Evolutionary conservation across 2,113 vertebrate species (phyloP), one percentile per base, ranked within the genome.

Genomic region (Lasiurus cinereus): DNA sequence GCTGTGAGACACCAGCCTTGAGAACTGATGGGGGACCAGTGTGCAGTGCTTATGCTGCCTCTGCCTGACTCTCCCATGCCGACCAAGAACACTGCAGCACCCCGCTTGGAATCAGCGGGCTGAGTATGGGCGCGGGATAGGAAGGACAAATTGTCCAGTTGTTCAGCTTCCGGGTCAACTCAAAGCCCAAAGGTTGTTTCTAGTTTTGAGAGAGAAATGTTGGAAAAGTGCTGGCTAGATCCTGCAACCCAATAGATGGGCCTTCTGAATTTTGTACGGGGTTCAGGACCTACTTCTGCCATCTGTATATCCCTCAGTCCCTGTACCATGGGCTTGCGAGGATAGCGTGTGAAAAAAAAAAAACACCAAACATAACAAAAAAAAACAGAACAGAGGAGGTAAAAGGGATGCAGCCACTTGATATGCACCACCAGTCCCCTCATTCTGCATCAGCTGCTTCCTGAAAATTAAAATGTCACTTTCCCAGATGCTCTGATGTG

Each of bases 111-210:
- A 43, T 10, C 36, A 27, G 5, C 11, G 27, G 66, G 21, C 39
- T 31, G 18, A 59, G 33, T 4, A 24, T 1, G 4, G 15, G 52
- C 0, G 0, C 43, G 67, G 56, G 59, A 5, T 29, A 18, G 16
- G 31, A 83, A 82, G 74, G 67, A 31, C 14, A 64, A 4, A n/a
- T 14, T 59, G n/a, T 33, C 72, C 39, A 73, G 69, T 19, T 21
- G 18, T 5, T 84, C 54, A 59, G 36, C 33, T n/a, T 93, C 83
- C 62, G 43, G 54, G 54, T 48, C 70, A 54, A 19, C 39, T 52
- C 29, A 31, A 84, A 11, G 6, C 66, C 66, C 27, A 21, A 8
- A 79, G 29, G 13, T 72, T 50, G 14, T 73, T 77, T 74, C n/a
- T 24, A 4, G 24, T 29, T 46, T 31, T 15, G 27, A 67, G 76